Conservation (phyloP, 1,140 invertebrate species). For the Polypedilum pembai region DNA sequence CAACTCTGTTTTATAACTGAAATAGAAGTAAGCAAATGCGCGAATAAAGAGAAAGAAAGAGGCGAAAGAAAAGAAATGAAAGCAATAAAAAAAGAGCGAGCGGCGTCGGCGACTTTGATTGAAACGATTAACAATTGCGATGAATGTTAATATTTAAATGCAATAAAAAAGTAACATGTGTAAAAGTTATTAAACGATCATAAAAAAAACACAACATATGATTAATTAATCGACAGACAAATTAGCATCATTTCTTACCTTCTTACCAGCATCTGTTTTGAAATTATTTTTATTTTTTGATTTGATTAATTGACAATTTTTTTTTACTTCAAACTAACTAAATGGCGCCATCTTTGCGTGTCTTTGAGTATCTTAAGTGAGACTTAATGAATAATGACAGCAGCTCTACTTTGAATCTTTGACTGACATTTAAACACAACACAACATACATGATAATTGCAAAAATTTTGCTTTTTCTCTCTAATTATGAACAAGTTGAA, state of each 20-base stretch:
- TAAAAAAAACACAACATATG: constrained; percentile 27
- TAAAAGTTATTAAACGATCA: constrained; percentile 27
- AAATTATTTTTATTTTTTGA: neutral
- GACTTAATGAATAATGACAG: neutral
- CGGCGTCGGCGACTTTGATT: constrained; percentile 6
- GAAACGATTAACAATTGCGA: constrained; percentile 22
- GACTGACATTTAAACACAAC: neutral
- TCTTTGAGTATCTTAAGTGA: neutral
- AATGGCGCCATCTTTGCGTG: neutral
- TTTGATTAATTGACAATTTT: neutral
- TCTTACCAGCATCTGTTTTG: neutral
- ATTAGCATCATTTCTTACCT: neutral
- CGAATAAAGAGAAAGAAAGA: neutral
- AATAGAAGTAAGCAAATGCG: neutral
- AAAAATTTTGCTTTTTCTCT: neutral
- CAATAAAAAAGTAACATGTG: constrained; percentile 24
- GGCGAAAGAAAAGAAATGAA: too few relatives aligned
- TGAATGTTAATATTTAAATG: constrained; percentile 28
- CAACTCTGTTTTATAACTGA: too few relatives aligned
- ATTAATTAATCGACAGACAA: constrained; percentile 9
- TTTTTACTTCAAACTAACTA: too few relatives aligned
- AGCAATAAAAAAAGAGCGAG: neutral
- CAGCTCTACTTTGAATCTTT: neutral
- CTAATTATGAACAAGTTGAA: neutral
- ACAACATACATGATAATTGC: neutral